A percentile compares a stretch with the other conserved stretches of the same genome.
Evolutionary conservation across 37 sponge, comb jelly and placozoan genomes (phyloP).

Genomic region (Theonella swinhoei): DNA sequence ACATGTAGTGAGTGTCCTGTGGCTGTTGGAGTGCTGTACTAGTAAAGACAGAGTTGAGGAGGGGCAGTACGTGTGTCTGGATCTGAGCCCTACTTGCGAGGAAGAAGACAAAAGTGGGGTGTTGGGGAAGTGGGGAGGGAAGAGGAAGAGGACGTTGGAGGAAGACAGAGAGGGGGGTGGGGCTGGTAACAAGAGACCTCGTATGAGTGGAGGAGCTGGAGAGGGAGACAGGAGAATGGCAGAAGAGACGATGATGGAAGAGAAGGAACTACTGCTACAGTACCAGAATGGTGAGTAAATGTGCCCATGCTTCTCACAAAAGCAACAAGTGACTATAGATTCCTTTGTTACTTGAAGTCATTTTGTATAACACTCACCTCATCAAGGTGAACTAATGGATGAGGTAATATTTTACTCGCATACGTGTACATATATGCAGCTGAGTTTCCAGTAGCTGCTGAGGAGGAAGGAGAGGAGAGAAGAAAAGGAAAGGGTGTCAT

Average conservation of each 20-base stretch:
- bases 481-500: too few relatives aligned
- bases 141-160: not conserved
- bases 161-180: not conserved
- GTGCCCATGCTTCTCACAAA: not conserved
- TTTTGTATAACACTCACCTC: too few relatives aligned
- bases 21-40: slow-evolving; percentile 54
- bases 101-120: not conserved
- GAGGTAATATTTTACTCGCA: too few relatives aligned
- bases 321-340: too few relatives aligned
- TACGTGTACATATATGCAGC: not conserved
- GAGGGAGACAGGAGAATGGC: not conserved
- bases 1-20: slow-evolving; percentile 39
- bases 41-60: slow-evolving; percentile 23
- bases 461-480: not conserved
- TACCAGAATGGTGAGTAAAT: slow-evolving; percentile 1
- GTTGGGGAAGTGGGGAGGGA: not conserved
- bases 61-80: slow-evolving; percentile 14
- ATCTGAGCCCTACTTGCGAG: not conserved
- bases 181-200: not conserved
- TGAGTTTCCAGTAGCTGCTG: slow-evolving; percentile 24
- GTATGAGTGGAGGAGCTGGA: not conserved
- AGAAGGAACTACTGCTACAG: slow-evolving; percentile 10
- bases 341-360: too few relatives aligned
- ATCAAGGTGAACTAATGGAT: too few relatives aligned
- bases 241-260: not conserved